These are phyloP conservation scores for Loripinus fragilis DNA, from an alignment of 2,888 invertebrate genomes.

Conservation along the genomic window DNA sequence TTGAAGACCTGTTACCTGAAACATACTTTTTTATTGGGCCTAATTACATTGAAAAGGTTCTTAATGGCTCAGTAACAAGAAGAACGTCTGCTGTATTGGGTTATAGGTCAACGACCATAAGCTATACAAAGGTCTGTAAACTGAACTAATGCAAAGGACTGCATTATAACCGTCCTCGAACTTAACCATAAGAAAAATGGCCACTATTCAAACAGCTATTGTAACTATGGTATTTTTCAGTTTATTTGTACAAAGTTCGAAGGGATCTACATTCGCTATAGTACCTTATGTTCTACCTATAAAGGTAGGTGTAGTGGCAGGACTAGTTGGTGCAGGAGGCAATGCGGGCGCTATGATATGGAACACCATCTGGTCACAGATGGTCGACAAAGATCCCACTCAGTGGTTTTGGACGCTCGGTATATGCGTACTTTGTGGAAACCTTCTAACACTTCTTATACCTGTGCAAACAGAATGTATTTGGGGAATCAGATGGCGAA, in stretches of 20 bases:
- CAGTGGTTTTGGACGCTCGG: slow-evolving; percentile 48
- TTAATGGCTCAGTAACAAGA: too few species aligned
- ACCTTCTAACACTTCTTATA: slow-evolving; percentile 26
- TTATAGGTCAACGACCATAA: too few species aligned
- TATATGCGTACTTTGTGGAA: slow-evolving; percentile 35
- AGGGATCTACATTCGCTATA: slow-evolving; percentile 42
- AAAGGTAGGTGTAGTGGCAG: slow-evolving; percentile 42
- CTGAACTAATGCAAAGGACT: too few species aligned
- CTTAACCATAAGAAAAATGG: too few species aligned
- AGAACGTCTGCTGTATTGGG: too few species aligned
- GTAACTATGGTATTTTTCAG: slow-evolving; percentile 43
- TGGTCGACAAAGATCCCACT: slow-evolving; percentile 43
- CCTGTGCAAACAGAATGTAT: slow-evolving; percentile 32
- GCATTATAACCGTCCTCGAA: too few species aligned
- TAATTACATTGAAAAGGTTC: too few species aligned
- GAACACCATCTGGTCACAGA: slow-evolving; percentile 47
- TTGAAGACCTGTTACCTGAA: too few species aligned
- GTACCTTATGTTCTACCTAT: slow-evolving; percentile 21
- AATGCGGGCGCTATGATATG: slow-evolving; percentile 48
- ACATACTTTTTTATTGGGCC: too few species aligned
- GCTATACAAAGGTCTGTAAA: too few species aligned
- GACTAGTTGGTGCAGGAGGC: slow-evolving; percentile 52
- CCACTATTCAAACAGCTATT: slow-evolving; percentile 23
- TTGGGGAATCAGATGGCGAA: slow-evolving; percentile 9
- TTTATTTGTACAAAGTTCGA: slow-evolving; percentile 41